Conservation (phyloP, 1,140 invertebrate genomes). For the Drosophila simulans region DNA sequence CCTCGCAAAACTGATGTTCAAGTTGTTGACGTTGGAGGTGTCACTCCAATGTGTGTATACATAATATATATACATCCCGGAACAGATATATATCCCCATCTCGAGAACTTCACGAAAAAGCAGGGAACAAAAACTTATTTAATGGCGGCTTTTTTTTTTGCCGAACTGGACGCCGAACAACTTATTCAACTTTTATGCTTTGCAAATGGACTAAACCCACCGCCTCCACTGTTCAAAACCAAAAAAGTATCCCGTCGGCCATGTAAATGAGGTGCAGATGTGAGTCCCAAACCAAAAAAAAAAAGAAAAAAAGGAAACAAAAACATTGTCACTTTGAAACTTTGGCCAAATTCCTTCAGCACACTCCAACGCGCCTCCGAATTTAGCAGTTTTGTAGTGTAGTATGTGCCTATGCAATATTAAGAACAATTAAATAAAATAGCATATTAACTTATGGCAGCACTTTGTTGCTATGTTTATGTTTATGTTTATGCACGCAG, state of each 20-base stretch:
- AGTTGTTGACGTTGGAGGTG: slow-evolving; percentile 28
- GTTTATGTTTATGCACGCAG: no score
- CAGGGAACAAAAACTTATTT: slow-evolving; percentile 58
- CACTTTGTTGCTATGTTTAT: no score
- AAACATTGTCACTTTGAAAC: background rate
- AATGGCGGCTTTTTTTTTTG: slow-evolving; percentile 53
- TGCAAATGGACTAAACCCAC: slow-evolving; percentile 16
- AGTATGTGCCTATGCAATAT: no score
- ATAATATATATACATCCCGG: background rate
- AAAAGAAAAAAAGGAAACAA: background rate
- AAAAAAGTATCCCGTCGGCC: slow-evolving; percentile 1
- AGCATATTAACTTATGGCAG: no score
- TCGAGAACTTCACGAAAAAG: background rate
- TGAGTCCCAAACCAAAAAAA: background rate
- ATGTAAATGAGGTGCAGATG: slow-evolving; percentile 32
- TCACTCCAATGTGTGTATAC: slow-evolving; percentile 14
- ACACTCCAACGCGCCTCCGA: background rate
- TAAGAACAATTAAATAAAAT: no score
- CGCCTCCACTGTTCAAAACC: background rate
- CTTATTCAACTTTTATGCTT: slow-evolving; percentile 33
- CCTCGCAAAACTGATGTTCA: slow-evolving; percentile 21
- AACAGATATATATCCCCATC: slow-evolving; percentile 8
- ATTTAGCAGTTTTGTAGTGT: background rate
- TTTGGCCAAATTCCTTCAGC: slow-evolving; percentile 3
- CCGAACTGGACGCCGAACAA: slow-evolving; percentile 13